Conservation (phyloP, 2,888 invertebrate genomes). For the Carcina quercana region DNA sequence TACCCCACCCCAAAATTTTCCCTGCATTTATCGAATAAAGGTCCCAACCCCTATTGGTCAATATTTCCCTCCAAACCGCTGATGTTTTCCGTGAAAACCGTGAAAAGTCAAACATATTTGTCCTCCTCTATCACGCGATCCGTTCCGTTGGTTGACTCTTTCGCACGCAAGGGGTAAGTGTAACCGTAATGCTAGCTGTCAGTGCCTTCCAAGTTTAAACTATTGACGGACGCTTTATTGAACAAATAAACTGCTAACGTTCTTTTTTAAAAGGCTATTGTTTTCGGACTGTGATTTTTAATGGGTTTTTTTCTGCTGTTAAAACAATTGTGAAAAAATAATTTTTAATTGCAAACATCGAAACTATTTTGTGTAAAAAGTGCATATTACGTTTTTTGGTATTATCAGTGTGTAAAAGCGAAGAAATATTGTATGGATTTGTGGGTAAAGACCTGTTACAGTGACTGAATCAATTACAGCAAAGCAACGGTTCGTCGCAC, state of each 20-base stretch:
- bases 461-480: slow-evolving; percentile 12
- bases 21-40: slow-evolving; percentile 2
- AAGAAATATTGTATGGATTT: slow-evolving; percentile 11
- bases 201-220: slow-evolving; percentile 61
- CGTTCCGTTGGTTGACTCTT: slow-evolving; percentile 32
- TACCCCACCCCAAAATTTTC: slow-evolving; percentile 16
- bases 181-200: slow-evolving; percentile 34
- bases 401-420: too few species aligned
- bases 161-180: slow-evolving; percentile 49
- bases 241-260: slow-evolving; percentile 29
- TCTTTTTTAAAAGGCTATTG: slow-evolving; percentile 22
- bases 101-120: slow-evolving; percentile 38
- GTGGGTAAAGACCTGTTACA: slow-evolving; percentile 9
- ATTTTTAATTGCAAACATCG: too few species aligned
- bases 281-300: slow-evolving; percentile 20
- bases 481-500: slow-evolving; percentile 29
- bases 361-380: too few species aligned
- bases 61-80: slow-evolving; percentile 33
- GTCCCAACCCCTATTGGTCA: slow-evolving; percentile 38
- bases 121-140: slow-evolving; percentile 31
- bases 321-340: too few species aligned
- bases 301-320: too few species aligned
- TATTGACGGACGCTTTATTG: slow-evolving; percentile 53
- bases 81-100: slow-evolving; percentile 47
- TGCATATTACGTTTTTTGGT: too few species aligned